Percentiles rank a stretch among this genome's conserved stretches.
Conservation (phyloP, 2,113 vertebrate species). For the Phasianus colchicus region DNA sequence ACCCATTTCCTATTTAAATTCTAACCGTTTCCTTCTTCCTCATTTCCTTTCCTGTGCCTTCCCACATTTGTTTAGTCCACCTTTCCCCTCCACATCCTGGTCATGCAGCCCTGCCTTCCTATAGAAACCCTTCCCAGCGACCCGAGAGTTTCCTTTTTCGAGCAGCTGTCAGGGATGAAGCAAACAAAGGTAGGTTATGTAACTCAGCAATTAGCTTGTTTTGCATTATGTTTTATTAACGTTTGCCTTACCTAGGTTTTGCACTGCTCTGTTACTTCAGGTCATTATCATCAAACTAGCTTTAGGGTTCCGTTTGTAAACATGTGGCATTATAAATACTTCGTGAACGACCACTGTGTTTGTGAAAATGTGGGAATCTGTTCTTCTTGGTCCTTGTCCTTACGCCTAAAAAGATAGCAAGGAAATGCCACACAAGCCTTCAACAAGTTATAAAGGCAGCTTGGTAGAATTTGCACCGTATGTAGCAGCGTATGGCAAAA, state of each 20-base stretch:
- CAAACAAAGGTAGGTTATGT: conserved; percentile 85
- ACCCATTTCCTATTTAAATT: conserved; percentile 49
- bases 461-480: neutral
- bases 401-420: neutral
- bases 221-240: neutral
- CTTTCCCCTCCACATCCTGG: conserved; percentile 85
- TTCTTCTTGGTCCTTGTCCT: neutral
- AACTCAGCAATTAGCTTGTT: neutral
- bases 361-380: neutral
- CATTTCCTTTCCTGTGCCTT: conserved; percentile 42
- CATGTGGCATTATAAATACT: neutral
- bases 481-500: neutral
- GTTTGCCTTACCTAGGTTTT: neutral
- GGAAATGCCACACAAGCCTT: neutral
- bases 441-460: neutral
- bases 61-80: conserved; percentile 81
- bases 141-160: conserved; percentile 95
- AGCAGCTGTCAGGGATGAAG: conserved; percentile 86
- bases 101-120: conserved; percentile 77
- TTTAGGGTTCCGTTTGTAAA: neutral
- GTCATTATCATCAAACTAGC: neutral
- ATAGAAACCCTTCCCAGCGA: conserved; percentile 81
- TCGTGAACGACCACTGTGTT: neutral
- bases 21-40: conserved; percentile 59
- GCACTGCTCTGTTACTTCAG: neutral